These are phyloP conservation scores for Lycia hirtaria DNA, from an alignment of 2,888 invertebrate genomes.

Conservation along the genomic window DNA sequence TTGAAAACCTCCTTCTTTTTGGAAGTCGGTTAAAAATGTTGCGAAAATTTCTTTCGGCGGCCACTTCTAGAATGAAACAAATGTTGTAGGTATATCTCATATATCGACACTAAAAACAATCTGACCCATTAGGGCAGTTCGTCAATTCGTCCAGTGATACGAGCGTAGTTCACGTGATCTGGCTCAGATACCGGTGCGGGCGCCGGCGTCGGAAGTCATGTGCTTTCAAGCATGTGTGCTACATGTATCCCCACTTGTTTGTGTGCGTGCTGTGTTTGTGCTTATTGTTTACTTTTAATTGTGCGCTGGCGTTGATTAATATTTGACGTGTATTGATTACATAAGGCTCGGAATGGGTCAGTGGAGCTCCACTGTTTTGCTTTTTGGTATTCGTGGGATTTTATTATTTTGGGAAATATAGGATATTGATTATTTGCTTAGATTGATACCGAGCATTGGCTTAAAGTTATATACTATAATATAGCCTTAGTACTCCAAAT, in stretches of 20 bases:
- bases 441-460: too few species aligned
- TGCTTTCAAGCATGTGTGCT: constrained; percentile 19
- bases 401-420: too few species aligned
- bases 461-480: too few species aligned
- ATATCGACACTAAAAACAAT: constrained; percentile 9
- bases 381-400: too few species aligned
- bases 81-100: not conserved
- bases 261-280: constrained; percentile 8
- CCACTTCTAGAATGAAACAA: not conserved
- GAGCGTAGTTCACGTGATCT: constrained; percentile 24
- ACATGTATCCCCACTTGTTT: constrained; percentile 3
- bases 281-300: constrained; percentile 23
- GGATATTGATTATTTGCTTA: too few species aligned
- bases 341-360: not conserved
- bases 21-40: too few species aligned
- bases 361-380: not conserved
- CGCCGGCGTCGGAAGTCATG: constrained; percentile 31
- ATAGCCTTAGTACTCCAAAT: too few species aligned
- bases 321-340: constrained; percentile 6
- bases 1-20: too few species aligned
- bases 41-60: not conserved
- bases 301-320: constrained; percentile 5
- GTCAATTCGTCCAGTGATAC: constrained; percentile 22
- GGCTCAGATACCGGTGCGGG: constrained; percentile 12
- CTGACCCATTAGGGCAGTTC: constrained; percentile 5